phyloP scores from a whole-genome alignment of 2,797 vertebrate genomes.

The Anguilla anguilla region DNA sequence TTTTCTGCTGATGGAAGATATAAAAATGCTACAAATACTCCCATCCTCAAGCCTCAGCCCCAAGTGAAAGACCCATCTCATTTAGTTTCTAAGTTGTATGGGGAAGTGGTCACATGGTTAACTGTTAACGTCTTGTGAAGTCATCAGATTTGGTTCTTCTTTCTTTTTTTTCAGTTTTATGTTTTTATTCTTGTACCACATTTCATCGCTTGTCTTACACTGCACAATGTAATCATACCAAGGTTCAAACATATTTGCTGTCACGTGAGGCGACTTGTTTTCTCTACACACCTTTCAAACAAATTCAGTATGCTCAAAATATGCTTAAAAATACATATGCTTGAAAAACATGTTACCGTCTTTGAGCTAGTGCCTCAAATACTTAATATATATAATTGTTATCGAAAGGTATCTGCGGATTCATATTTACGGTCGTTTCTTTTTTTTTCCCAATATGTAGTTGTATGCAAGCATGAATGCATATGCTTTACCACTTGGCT shows the following conservation, averaged over 20 bases:
- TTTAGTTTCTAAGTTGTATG: not conserved
- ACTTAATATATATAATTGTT: not conserved
- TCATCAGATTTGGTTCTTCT: not conserved
- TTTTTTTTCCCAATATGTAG: slow-evolving; percentile 11
- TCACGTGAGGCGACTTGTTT: not conserved
- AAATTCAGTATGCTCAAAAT: not conserved
- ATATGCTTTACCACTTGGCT: not conserved
- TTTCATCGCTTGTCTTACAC: not conserved
- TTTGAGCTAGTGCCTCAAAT: not conserved
- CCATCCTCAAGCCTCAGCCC: not conserved
- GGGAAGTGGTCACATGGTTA: not conserved
- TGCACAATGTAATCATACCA: not conserved
- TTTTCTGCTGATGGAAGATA: not conserved
- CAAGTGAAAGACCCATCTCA: not conserved
- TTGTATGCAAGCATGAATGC: not conserved
- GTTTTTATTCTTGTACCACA: not conserved
- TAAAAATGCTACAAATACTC: not conserved
- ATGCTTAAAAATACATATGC: not conserved
- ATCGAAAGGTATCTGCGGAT: not conserved
- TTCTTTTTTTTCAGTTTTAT: not conserved
- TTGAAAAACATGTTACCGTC: not conserved
- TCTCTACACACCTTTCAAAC: not conserved
- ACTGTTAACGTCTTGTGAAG: not conserved
- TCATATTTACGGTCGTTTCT: not conserved
- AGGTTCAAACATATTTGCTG: not conserved